Conservation (phyloP, 2,797 vertebrate genomes). For the Neostethus bicornis region DNA sequence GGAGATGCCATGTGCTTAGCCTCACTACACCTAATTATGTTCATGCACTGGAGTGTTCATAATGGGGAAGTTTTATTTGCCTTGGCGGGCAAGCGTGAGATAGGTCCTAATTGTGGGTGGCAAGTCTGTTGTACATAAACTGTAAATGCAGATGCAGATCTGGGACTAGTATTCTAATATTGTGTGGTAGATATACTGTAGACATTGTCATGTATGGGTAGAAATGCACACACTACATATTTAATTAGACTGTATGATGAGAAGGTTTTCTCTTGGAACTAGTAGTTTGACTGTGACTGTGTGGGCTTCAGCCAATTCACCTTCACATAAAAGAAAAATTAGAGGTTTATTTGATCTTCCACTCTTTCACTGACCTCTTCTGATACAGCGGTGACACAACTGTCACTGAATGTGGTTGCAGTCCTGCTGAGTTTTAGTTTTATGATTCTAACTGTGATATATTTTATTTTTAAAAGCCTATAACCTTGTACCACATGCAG, state of each 20-base stretch:
- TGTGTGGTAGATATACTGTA: not conserved
- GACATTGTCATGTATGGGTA: not conserved
- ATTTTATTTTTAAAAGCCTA: not conserved
- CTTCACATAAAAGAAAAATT: not conserved
- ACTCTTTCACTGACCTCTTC: not conserved
- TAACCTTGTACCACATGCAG: not conserved
- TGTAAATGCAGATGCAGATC: no score
- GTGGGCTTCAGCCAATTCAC: not conserved
- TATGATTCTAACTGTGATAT: not conserved
- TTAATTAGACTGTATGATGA: not conserved
- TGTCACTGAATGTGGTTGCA: not conserved
- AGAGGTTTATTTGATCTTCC: not conserved
- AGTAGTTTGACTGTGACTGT: not conserved
- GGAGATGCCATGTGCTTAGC: no score
- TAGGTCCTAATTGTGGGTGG: no score
- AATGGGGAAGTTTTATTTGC: no score
- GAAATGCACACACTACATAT: not conserved
- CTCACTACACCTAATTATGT: no score
- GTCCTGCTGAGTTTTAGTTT: conserved; percentile 1
- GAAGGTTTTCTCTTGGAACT: not conserved
- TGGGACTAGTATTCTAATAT: no score
- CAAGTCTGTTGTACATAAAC: no score
- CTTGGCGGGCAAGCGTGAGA: no score
- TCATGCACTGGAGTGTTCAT: no score
- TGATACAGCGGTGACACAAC: not conserved